A percentile compares a stretch with the other conserved stretches of the same genome.
Evolutionary conservation across 2,797 vertebrate genomes (phyloP).

Genomic region (Florisuga fusca): DNA sequence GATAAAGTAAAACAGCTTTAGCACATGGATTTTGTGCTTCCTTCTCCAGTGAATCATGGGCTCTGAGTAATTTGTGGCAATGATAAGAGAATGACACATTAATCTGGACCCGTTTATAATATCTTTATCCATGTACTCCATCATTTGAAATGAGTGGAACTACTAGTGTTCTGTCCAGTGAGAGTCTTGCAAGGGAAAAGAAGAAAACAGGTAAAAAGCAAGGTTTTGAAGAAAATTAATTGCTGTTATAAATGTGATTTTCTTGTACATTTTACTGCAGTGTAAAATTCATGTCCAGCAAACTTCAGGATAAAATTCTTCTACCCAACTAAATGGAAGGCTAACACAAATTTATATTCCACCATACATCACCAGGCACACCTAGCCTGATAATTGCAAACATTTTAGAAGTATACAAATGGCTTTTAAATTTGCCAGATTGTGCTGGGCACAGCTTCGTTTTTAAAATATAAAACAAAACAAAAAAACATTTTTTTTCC

Average conservation of each 20-base stretch:
- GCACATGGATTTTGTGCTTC: not conserved
- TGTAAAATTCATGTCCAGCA: not conserved
- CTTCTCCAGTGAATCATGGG: not conserved
- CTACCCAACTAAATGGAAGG: not conserved
- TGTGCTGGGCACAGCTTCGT: not conserved
- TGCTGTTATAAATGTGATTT: not conserved
- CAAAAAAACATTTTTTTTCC: not conserved
- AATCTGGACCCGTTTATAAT: not conserved
- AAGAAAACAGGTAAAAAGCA: not conserved
- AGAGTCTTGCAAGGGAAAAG: not conserved
- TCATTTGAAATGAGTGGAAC: not conserved
- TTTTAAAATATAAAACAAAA: not conserved
- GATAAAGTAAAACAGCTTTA: not conserved
- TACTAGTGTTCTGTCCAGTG: not conserved
- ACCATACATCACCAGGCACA: not conserved
- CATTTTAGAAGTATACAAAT: not conserved
- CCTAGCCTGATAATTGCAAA: not conserved
- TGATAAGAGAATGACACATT: not conserved
- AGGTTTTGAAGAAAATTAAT: not conserved
- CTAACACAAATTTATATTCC: not conserved
- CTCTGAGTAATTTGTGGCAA: not conserved
- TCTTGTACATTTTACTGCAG: not conserved
- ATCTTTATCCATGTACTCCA: not conserved
- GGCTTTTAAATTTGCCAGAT: not conserved
- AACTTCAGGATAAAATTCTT: not conserved